A percentile compares a stretch with the other conserved stretches of the same genome.
Evolutionary conservation across 2,888 invertebrate genomes (phyloP).

Genomic region (Sarcophaga subvicina): DNA sequence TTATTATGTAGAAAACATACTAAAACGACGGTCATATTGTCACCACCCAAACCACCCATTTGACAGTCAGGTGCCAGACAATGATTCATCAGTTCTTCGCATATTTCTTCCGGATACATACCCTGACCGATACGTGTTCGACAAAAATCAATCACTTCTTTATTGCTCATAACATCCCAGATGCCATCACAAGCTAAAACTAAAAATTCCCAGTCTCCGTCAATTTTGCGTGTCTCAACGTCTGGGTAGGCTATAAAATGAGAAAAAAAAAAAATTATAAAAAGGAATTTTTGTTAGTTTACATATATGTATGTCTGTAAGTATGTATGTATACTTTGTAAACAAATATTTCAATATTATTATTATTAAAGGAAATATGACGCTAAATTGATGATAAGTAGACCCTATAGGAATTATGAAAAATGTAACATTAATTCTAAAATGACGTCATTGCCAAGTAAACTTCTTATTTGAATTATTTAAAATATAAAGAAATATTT

Average conservation of each 20-base stretch:
- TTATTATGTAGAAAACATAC: conserved; percentile 86
- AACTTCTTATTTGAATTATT: too few species aligned
- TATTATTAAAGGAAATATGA: too few species aligned
- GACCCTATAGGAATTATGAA: too few species aligned
- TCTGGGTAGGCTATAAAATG: conserved; percentile 92
- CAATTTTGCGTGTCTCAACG: conserved; percentile 90
- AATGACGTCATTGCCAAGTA: too few species aligned
- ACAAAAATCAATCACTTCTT: conserved; percentile 96
- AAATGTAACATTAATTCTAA: too few species aligned
- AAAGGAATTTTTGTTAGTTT: background rate
- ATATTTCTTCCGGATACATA: conserved; percentile 96
- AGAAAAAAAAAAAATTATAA: conserved; percentile 17
- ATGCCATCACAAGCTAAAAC: conserved; percentile 99
- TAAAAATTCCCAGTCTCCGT: conserved; percentile 97
- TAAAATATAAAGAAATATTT: too few species aligned
- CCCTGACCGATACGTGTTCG: conserved; percentile 90
- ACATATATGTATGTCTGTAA: background rate
- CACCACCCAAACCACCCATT: conserved; percentile 98
- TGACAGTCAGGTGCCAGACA: conserved; percentile 98
- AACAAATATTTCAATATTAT: too few species aligned
- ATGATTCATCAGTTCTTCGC: conserved; percentile 96
- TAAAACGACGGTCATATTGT: conserved; percentile 99
- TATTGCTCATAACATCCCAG: conserved; percentile 98
- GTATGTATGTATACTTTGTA: background rate
- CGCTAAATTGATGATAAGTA: too few species aligned